Evolutionary conservation across 2,113 vertebrate genomes (phyloP).

Genomic region (Deroptyus accipitrinus): DNA sequence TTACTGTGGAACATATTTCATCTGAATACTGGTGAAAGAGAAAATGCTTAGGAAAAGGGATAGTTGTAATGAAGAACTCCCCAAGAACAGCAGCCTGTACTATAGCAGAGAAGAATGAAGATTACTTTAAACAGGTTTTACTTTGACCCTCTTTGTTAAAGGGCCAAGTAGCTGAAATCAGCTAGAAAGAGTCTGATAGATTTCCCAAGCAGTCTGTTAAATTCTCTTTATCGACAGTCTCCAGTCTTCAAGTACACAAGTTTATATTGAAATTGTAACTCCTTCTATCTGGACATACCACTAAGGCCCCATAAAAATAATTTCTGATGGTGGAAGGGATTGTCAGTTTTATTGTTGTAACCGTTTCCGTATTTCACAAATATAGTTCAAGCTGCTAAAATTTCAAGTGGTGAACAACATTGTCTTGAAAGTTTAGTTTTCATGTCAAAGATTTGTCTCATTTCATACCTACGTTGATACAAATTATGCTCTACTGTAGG

Average conservation of each 20-base stretch:
- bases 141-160: neutral
- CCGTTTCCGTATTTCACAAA: neutral
- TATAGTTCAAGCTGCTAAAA: neutral
- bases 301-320: neutral
- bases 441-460: neutral
- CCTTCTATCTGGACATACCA: neutral
- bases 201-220: neutral
- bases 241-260: neutral
- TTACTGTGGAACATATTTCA: neutral
- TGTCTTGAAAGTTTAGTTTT: neutral
- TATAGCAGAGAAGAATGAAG: neutral
- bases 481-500: neutral
- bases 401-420: neutral
- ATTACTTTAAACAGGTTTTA: neutral
- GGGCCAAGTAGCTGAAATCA: neutral
- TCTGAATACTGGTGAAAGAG: neutral
- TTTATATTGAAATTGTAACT: neutral
- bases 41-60: neutral
- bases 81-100: neutral
- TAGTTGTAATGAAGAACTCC: neutral
- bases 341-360: neutral
- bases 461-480: neutral
- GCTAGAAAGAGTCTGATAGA: neutral
- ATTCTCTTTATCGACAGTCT: neutral
- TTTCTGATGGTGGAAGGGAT: neutral